phyloP scores from a whole-genome alignment of 2,113 vertebrate genomes.

The Edolisoma coerulescens region DNA sequence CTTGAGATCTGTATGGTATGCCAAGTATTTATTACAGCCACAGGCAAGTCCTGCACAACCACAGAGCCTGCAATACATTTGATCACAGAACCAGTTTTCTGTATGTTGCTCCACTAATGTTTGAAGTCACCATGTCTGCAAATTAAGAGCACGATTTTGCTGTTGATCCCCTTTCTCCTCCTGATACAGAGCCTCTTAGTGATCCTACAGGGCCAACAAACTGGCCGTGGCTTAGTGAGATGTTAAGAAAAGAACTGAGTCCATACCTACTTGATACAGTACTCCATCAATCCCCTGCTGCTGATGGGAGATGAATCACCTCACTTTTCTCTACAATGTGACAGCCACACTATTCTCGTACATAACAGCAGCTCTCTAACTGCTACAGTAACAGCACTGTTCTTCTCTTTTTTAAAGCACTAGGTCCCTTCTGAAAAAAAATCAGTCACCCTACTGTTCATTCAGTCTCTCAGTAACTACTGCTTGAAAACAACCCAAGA shows the following conservation, averaged over 20 bases:
- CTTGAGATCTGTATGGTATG: neutral
- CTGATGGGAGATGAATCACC: neutral
- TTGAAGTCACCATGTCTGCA: neutral
- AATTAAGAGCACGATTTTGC: accelerated
- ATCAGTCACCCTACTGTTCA: neutral
- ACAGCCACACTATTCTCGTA: neutral
- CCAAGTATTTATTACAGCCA: neutral
- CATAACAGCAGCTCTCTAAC: neutral
- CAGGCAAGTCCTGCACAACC: neutral
- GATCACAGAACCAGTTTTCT: neutral
- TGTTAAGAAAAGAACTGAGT: neutral
- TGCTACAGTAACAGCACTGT: neutral
- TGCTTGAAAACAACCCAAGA: neutral
- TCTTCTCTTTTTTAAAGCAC: neutral
- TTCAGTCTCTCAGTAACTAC: neutral
- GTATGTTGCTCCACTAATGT: accelerated
- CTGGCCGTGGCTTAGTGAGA: neutral
- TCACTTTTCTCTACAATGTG: accelerated
- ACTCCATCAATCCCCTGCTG: neutral
- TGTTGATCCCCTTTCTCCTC: neutral
- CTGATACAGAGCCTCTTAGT: neutral
- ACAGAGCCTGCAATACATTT: accelerated
- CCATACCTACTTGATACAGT: accelerated
- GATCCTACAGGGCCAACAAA: neutral
- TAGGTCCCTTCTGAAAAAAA: neutral